Conservation (phyloP, 2,888 invertebrate species). For the Cepaea hortensis region DNA sequence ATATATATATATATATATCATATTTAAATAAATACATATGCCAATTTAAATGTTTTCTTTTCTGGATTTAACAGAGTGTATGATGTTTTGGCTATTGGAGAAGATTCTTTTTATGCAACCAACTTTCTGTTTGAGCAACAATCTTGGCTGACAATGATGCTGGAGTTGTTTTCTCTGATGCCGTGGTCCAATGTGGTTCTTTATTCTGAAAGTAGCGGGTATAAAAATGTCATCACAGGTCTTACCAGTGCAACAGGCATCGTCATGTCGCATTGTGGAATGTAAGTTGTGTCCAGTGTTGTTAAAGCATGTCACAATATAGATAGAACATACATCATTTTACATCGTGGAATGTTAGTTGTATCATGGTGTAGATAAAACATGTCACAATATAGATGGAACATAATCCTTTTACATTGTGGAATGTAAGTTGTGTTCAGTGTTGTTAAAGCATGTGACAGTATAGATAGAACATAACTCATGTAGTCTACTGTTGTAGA, state of each 20-base stretch:
- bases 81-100: slow-evolving; percentile 53
- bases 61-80: slow-evolving; percentile 41
- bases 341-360: too few species aligned
- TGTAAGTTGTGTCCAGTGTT: slow-evolving; percentile 30
- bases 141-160: slow-evolving; percentile 27
- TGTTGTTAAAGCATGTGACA: too few species aligned
- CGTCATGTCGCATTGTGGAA: slow-evolving; percentile 41
- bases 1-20: too few species aligned
- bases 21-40: too few species aligned
- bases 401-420: too few species aligned
- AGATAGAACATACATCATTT: too few species aligned
- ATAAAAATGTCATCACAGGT: slow-evolving; percentile 36
- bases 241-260: slow-evolving; percentile 48
- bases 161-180: slow-evolving; percentile 45
- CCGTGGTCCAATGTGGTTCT: slow-evolving; percentile 48
- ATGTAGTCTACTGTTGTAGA: too few species aligned
- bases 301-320: too few species aligned
- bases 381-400: too few species aligned
- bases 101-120: slow-evolving; percentile 53
- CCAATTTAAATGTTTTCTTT: background rate
- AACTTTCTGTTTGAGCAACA: slow-evolving; percentile 39
- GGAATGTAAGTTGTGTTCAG: too few species aligned
- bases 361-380: too few species aligned
- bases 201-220: slow-evolving; percentile 35
- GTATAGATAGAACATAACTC: too few species aligned